phyloP scores from a whole-genome alignment of 2,797 vertebrate genomes.

The Bradypodion ventrale region DNA sequence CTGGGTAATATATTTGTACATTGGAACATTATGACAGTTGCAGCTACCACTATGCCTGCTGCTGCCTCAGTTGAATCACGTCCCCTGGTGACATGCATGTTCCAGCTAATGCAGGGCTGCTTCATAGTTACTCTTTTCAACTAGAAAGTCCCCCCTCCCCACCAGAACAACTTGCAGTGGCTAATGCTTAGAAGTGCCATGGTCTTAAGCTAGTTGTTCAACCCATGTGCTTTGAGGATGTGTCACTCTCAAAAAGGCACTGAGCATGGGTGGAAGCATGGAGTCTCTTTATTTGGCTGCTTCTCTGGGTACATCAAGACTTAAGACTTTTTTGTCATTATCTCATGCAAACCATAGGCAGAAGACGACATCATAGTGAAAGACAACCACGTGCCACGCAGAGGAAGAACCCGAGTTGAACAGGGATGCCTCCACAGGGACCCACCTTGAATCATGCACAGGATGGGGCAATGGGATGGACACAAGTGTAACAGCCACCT shows the following conservation, averaged over 20 bases:
- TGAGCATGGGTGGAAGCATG: background rate
- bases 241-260: background rate
- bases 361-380: constrained; percentile 43
- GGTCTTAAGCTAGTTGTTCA: too few species aligned
- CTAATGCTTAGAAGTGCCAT: background rate
- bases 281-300: constrained; percentile 24
- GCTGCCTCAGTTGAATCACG: too few species aligned
- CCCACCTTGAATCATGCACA: background rate
- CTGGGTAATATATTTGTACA: too few species aligned
- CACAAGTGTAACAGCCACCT: background rate
- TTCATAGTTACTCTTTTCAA: background rate
- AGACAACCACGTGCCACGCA: constrained; percentile 16
- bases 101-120: too few species aligned
- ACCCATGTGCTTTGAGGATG: too few species aligned
- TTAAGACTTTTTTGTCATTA: too few species aligned
- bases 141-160: background rate
- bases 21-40: too few species aligned
- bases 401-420: background rate
- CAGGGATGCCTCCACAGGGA: background rate
- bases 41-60: too few species aligned
- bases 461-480: background rate
- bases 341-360: constrained; percentile 33
- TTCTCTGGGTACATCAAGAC: constrained; percentile 19
- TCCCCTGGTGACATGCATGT: too few species aligned
- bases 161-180: too few species aligned